Evolutionary conservation across 2,888 invertebrate species (phyloP).

Genomic region (Caenorhabditis sulstoni): DNA sequence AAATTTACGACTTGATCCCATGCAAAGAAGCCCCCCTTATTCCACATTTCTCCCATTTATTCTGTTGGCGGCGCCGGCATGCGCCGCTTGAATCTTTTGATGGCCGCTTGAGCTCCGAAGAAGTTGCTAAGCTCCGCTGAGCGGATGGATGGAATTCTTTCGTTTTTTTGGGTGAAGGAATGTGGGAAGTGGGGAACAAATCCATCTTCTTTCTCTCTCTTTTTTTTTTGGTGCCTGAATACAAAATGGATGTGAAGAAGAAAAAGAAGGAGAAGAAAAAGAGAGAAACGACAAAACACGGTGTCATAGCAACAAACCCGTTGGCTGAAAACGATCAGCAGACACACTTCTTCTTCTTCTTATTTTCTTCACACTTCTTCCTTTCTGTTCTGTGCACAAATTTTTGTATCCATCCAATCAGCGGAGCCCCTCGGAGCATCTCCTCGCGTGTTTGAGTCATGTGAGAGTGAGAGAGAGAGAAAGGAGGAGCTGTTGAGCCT

Average conservation of each 20-base stretch:
- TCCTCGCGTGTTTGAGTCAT: constrained; percentile 18
- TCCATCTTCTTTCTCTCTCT: constrained; percentile 7
- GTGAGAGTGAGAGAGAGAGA: constrained; percentile 31
- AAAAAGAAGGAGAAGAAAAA: neutral
- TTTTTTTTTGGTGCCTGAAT: neutral
- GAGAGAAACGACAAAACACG: constrained; percentile 7
- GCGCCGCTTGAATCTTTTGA: no score
- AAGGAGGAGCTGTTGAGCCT: constrained; percentile 14
- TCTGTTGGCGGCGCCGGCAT: no score
- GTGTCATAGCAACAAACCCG: constrained; percentile 4
- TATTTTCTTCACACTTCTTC: constrained; percentile 2
- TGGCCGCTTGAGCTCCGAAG: no score
- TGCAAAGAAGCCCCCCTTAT: no score
- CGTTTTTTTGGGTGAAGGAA: no score
- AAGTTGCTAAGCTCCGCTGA: no score
- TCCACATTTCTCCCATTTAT: no score
- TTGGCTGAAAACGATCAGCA: neutral
- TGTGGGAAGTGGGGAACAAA: constrained; percentile 2
- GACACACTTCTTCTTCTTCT: constrained; percentile 1
- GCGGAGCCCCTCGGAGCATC: neutral
- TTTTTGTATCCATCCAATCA: constrained; percentile 34
- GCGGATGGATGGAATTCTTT: no score
- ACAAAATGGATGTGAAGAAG: no score
- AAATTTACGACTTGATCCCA: no score
- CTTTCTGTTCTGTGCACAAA: neutral